phyloP scores from a whole-genome alignment of 64 coral and sea anemone species.

The Anthopleura sola region DNA sequence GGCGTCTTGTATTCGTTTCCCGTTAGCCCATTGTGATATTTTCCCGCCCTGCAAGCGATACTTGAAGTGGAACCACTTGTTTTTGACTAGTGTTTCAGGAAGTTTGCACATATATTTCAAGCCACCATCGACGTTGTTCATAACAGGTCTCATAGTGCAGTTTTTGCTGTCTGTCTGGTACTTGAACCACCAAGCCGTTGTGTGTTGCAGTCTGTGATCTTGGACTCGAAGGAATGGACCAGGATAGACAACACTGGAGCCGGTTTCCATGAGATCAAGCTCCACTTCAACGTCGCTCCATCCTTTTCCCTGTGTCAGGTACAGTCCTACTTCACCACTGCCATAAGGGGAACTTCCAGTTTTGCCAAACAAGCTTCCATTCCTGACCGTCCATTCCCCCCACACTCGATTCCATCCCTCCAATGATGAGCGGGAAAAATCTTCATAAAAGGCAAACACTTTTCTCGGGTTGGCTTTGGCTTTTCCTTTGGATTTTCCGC shows the following conservation, averaged over 20 bases:
- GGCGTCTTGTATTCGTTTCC: constrained; percentile 27
- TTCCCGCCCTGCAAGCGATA: constrained; percentile 48
- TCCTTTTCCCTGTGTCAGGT: constrained; percentile 30
- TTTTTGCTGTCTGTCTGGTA: neutral
- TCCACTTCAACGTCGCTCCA: constrained; percentile 71
- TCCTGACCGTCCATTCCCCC: constrained; percentile 42
- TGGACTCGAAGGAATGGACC: constrained; percentile 60
- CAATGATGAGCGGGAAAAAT: constrained; percentile 37
- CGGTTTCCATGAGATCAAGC: constrained; percentile 4
- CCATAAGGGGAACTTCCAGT: constrained; percentile 30
- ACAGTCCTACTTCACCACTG: constrained; percentile 39
- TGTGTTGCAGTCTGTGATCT: constrained; percentile 13
- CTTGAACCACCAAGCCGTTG: constrained; percentile 79
- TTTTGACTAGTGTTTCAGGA: neutral
- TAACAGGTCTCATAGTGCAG: constrained; percentile 46
- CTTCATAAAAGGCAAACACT: constrained; percentile 71
- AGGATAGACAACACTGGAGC: neutral
- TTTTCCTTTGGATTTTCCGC: constrained; percentile 13
- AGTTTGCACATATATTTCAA: constrained; percentile 36
- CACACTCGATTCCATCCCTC: constrained; percentile 43
- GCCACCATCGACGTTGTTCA: constrained; percentile 30
- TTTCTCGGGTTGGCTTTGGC: constrained; percentile 35
- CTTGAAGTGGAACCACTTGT: constrained; percentile 74
- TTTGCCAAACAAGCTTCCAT: constrained; percentile 44
- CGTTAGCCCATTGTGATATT: constrained; percentile 64